Base-by-base conservation (phyloP, 92 coral and sea anemone species). In the Siderastrea radians region DNA sequence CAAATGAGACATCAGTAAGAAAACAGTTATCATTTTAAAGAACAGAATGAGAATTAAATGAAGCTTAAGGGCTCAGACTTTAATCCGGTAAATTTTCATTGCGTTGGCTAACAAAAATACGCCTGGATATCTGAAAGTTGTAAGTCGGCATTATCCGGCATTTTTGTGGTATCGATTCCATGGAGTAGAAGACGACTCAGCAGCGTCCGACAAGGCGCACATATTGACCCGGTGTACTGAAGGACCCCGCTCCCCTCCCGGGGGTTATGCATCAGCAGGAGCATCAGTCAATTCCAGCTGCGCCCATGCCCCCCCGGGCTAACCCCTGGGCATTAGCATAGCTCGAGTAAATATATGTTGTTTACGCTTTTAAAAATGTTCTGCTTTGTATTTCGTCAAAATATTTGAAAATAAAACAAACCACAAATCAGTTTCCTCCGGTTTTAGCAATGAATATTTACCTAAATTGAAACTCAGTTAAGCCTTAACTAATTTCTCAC, bases 91-190 rank as follows among this genome's bases (percentile, higher is more conserved):
- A 70, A 57, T 10, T 68, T 58, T 59, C 68, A 15, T 68, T 71
- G 49, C 86, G 47, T 45, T 47, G 86, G 86, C 59, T 44, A 68
- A 69, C 69, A 45, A 67, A 26, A 82, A 82, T 82, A 82, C 68
- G n/a, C 43, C 53, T 82, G 86, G 47, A 57, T 2, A 74, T 51
- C 15, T 11, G 78, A 74, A 52, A 51, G 53, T 48, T 74, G 63
- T 17, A 16, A 61, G 4, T 61, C 6, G 17, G 16, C 17, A 16
- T 61, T 8, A 57, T 57, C 10, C 14, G 9, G 61, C 12, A 8
- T 1, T 61, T 61, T 61, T 61, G 5, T 61, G 5, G 65, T 16
- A 17, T 61, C 15, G 16, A 16, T 61, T 57, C 61, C 12, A 26
- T 26, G 38, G 38, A 26, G 38, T 26, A 26, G 38, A 26, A 26